phyloP scores from a whole-genome alignment of 1,140 invertebrate genomes.

The Spodoptera litura region DNA sequence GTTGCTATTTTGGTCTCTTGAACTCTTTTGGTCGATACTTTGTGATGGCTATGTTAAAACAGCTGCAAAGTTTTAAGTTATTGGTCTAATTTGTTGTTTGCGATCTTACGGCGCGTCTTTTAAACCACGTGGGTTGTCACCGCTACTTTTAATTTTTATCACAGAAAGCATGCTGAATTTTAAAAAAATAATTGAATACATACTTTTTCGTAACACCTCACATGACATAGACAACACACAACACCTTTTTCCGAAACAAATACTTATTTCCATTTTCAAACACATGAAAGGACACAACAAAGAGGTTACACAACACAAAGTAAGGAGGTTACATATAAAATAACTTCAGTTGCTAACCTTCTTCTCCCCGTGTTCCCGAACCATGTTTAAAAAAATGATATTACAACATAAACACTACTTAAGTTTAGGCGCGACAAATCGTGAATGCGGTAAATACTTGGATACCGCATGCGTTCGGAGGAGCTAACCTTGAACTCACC shows the following conservation, averaged over 20 bases:
- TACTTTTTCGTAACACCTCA: not conserved
- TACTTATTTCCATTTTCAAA: conserved; percentile 1
- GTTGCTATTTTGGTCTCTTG: too few relatives aligned
- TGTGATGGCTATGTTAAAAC: too few relatives aligned
- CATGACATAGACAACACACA: not conserved
- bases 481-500: conserved; percentile 31
- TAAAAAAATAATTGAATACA: not conserved
- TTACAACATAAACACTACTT: conserved; percentile 32
- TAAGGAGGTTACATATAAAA: conserved; percentile 1
- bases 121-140: too few relatives aligned
- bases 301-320: not conserved
- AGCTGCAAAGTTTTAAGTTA: too few relatives aligned
- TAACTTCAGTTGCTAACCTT: conserved; percentile 50
- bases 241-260: not conserved
- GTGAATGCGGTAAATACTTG: conserved; percentile 34
- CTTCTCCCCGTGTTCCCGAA: conserved; percentile 50
- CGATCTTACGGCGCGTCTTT: too few relatives aligned
- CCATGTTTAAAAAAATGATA: conserved; percentile 43
- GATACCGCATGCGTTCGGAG: conserved; percentile 15
- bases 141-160: too few relatives aligned
- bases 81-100: too few relatives aligned
- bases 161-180: too few relatives aligned
- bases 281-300: not conserved
- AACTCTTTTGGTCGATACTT: too few relatives aligned
- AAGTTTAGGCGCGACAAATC: conserved; percentile 6